Evolutionary conservation across 2,888 invertebrate species (phyloP).

Genomic region (Brachypterus glaber): DNA sequence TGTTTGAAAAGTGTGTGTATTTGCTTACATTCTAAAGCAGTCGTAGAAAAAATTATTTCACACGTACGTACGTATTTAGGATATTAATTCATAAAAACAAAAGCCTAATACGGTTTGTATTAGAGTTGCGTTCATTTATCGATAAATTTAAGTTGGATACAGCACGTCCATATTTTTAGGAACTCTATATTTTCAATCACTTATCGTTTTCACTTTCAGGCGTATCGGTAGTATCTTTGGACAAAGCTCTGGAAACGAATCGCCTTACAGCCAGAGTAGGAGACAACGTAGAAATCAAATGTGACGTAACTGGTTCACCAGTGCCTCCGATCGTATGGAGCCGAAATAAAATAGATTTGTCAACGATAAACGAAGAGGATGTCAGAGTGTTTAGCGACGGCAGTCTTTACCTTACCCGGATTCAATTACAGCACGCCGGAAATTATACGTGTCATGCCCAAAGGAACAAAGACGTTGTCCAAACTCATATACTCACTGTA

Average conservation of each 20-base stretch:
- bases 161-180: no score
- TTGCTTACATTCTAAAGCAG: no score
- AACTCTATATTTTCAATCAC: no score
- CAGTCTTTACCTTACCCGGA: constrained; percentile 60
- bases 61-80: no score
- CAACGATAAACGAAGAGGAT: constrained; percentile 51
- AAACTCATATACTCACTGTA: constrained; percentile 63
- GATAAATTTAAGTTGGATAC: no score
- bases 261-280: constrained; percentile 61
- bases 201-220: constrained; percentile 45
- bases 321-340: constrained; percentile 63
- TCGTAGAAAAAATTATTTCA: no score
- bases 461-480: constrained; percentile 60
- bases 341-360: constrained; percentile 55
- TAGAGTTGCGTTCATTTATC: no score
- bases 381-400: constrained; percentile 65
- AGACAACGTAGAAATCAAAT: constrained; percentile 69
- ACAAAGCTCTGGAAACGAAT: constrained; percentile 61
- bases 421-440: constrained; percentile 64
- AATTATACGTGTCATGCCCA: constrained; percentile 70
- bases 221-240: constrained; percentile 60
- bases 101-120: no score
- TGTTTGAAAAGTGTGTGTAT: no score
- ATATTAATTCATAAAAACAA: no score
- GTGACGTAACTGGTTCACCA: constrained; percentile 63